Conservation (phyloP, 2,888 invertebrate species). For the Rhingia campestris region DNA sequence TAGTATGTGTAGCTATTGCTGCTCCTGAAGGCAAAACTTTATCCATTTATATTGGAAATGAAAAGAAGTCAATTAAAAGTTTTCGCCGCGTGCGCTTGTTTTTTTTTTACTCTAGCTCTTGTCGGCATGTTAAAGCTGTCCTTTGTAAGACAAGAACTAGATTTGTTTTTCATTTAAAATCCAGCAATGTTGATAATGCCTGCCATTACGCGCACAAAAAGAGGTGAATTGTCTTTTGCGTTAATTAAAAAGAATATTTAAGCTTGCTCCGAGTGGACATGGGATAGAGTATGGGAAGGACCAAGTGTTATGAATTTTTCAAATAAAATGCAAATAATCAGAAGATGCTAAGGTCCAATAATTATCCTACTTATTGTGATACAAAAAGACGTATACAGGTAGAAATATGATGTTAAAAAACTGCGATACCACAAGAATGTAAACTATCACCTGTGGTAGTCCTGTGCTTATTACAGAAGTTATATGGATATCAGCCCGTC, state of each 20-base stretch:
- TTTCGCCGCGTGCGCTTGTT: constrained; percentile 41
- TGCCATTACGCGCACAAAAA: constrained; percentile 1
- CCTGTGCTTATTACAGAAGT: too few species aligned
- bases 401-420: too few species aligned
- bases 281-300: background rate
- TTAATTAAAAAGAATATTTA: constrained; percentile 69
- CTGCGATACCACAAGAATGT: too few species aligned
- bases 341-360: too few species aligned
- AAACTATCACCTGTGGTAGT: too few species aligned
- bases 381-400: too few species aligned
- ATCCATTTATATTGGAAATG: constrained; percentile 67
- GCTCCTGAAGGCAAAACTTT: constrained; percentile 36
- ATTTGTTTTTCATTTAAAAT: constrained; percentile 44
- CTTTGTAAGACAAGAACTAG: constrained; percentile 41
- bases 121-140: constrained; percentile 23
- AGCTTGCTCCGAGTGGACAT: background rate
- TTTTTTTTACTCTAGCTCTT: constrained; percentile 3
- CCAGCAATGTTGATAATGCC: constrained; percentile 37
- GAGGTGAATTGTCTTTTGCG: constrained; percentile 41
- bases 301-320: background rate
- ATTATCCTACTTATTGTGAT: too few species aligned
- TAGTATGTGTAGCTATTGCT: background rate
- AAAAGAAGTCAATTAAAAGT: constrained; percentile 72
- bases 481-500: too few species aligned
- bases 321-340: constrained; percentile 27